Evolutionary conservation across 1,140 invertebrate genomes (phyloP).

Genomic region (Camponotus vicinus): DNA sequence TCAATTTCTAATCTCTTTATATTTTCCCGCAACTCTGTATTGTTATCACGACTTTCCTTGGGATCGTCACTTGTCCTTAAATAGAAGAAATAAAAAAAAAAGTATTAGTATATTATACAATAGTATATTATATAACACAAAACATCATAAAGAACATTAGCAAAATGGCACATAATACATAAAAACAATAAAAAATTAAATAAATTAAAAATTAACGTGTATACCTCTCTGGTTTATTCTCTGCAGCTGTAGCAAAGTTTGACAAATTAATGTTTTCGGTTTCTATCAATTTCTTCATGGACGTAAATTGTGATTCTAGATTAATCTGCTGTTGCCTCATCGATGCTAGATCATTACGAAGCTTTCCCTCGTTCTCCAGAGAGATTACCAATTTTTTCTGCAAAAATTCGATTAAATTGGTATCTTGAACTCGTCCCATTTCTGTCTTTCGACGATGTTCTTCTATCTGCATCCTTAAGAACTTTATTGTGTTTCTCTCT

Average conservation of each 20-base stretch:
- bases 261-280: slow-evolving; percentile 61
- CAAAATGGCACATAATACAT: neutral
- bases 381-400: slow-evolving; percentile 76
- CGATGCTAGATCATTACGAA: slow-evolving; percentile 73
- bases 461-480: slow-evolving; percentile 77
- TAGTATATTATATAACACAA: neutral
- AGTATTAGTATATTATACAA: no score
- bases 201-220: slow-evolving; percentile 22
- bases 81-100: slow-evolving; percentile 10
- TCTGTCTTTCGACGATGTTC: slow-evolving; percentile 76
- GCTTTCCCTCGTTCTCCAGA: slow-evolving; percentile 74
- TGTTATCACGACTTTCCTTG: slow-evolving; percentile 84
- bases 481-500: slow-evolving; percentile 77
- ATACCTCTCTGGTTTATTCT: slow-evolving; percentile 76
- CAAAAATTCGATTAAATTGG: slow-evolving; percentile 80
- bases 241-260: slow-evolving; percentile 48
- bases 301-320: slow-evolving; percentile 76
- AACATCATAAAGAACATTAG: neutral
- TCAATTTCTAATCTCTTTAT: slow-evolving; percentile 85
- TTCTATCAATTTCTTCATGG: slow-evolving; percentile 71
- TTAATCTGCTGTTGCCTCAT: slow-evolving; percentile 76
- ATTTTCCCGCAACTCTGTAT: slow-evolving; percentile 84
- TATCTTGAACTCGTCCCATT: slow-evolving; percentile 78
- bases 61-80: slow-evolving; percentile 82
- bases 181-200: slow-evolving; percentile 10